Base-by-base conservation (phyloP, 2,888 invertebrate genomes). In the Ellobium chinense region DNA sequence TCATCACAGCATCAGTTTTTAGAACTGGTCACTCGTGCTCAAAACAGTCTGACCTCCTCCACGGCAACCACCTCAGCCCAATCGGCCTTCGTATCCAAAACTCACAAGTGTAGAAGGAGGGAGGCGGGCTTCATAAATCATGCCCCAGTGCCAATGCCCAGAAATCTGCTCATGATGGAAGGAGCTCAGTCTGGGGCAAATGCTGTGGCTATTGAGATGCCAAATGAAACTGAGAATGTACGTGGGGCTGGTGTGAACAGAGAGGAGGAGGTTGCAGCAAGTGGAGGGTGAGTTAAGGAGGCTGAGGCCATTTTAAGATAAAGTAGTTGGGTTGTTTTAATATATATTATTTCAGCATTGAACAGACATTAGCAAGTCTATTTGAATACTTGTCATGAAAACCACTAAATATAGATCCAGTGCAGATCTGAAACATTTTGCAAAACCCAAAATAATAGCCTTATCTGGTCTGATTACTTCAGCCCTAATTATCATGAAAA, bases 121-220 rank as follows among this genome's bases (percentile, higher is more conserved):
- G 27, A 27, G 54, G 54, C 34, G 54, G 56, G 9, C 7, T n/a
- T 31, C 5, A 18, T 27, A 9, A 78, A 78, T 24, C 34, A 36
- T 0, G 12, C 46, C 9, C 75, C 75, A 12, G 68, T 74, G 7
- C 80, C 80, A 7, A 36, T 80, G 75, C 75, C 75, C 1, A 75
- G 75, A 27, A 69, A 66, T 34, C 69, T 80, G 46, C 36, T 56
- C 21, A 80, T 81, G 81, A 62, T 80, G 70, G 80, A 81, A 14
- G 82, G 82, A 7, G 82, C 82, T 0, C 74, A 58, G 21, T 80
- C 83, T 62, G 83, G 83, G 14, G 82, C 83, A 14, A 82, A 81
- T 66, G 83, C 72, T 29, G 83, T 82, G 29, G 81, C 82, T 54
- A 84, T 82, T 68, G 84, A 84, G 27, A 84, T 84, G 62, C 84